Evolutionary conservation across 1,140 invertebrate species (phyloP).

Genomic region (Oedothorax gibbosus): DNA sequence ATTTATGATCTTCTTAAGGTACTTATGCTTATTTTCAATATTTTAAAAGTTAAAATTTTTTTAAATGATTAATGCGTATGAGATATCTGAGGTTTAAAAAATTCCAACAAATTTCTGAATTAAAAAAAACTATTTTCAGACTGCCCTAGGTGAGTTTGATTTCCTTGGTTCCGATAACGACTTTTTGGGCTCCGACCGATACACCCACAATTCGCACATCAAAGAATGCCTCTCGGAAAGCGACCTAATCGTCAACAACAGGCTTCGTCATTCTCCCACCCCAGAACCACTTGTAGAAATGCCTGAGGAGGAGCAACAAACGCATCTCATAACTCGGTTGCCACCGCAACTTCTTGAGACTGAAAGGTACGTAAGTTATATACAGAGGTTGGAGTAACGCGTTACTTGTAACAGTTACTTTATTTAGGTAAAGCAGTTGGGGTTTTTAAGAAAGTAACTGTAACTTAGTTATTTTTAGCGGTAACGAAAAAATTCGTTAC

Average conservation of each 20-base stretch:
- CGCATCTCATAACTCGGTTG: conserved; percentile 8
- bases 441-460: no score
- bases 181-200: conserved; percentile 22
- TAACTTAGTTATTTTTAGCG: no score
- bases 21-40: background rate
- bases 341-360: conserved; percentile 26
- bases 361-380: conserved; percentile 40
- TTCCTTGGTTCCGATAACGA: conserved; percentile 75
- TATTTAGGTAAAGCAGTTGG: no score
- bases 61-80: background rate
- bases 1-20: background rate
- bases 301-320: conserved; percentile 76
- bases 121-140: conserved; percentile 76
- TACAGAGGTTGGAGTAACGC: no score
- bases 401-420: no score
- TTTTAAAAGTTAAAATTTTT: background rate
- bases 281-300: conserved; percentile 83
- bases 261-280: conserved; percentile 74
- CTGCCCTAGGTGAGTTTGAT: conserved; percentile 86
- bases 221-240: conserved; percentile 45
- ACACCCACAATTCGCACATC: conserved; percentile 34
- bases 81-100: background rate
- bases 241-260: conserved; percentile 43
- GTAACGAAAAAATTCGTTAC: no score
- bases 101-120: background rate